Base-by-base conservation (phyloP, 2,797 vertebrate genomes). In the Syngnathus rostellatus region DNA sequence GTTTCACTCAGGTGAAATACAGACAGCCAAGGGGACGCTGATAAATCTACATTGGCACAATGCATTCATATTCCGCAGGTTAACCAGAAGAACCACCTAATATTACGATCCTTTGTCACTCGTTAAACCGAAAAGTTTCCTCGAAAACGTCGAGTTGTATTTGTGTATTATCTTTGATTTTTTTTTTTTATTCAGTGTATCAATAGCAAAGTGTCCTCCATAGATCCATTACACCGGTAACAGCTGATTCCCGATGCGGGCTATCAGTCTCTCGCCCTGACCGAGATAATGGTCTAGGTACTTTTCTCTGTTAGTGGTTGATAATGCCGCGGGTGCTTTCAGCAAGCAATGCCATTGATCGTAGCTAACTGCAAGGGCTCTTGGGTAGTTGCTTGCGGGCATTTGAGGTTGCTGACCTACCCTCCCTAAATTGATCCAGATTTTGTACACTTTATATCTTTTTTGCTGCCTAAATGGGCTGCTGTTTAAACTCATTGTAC, bases 1-100 rank as follows among this genome's bases (percentile, higher is more conserved):
- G 25, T 64, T 41, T 57, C 51, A 63, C 51, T 50, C 25, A 39
- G 60, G 25, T 57, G 21, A 60, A 60, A 39, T 23, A 41, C 57
- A n/a, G 57, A 38, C 57, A 39, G 31, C 7, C 50, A 21, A 39
- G 16, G 16, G 16, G 39, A 39, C 3, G 17, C 17, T 59, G 17
- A 59, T 51, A 51, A n/a, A 51, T 51, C 50, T 51, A 21, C 19
- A 51, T 51, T 51, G 6, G 17, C 19, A n/a, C 19, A n/a, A 3
- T 59, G 37, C 57, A 40, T 59, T 59, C 37, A 10, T 39, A 59
- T 39, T 19, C 37, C 4, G 31, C 37, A 57, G 25, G 55, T 57
- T 23, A 8, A 57, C 55, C 55, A 14, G 55, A 11, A 38, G 16
- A 7, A 57, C 25, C n/a, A n/a, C 19, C 21, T 53, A n/a, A 10